Conservation (phyloP, 2,113 vertebrate species). For the Raja brachyura region DNA sequence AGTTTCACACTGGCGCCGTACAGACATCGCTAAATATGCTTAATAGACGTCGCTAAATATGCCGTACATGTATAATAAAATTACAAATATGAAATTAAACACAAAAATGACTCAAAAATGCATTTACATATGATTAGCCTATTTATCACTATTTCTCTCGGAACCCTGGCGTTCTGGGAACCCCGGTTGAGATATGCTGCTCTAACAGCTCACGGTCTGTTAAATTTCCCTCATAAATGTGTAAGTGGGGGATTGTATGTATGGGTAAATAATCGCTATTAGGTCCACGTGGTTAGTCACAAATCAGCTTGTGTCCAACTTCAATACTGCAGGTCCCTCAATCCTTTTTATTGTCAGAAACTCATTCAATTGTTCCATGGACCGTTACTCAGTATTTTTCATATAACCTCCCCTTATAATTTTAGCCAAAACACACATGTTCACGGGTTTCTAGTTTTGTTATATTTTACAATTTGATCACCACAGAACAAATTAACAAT, state of each 20-base stretch:
- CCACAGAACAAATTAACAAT: background rate
- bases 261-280: background rate
- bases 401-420: background rate
- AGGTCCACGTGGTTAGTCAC: background rate
- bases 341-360: background rate
- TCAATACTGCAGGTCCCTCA: background rate
- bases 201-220: background rate
- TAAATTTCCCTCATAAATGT: background rate
- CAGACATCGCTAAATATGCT: too few relatives aligned
- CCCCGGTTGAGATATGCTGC: too few relatives aligned
- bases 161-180: too few relatives aligned
- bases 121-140: too few relatives aligned
- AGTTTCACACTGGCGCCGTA: too few relatives aligned
- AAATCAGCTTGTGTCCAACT: background rate
- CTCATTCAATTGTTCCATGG: background rate
- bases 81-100: too few relatives aligned
- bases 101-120: too few relatives aligned
- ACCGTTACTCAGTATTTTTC: background rate
- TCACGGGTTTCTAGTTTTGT: background rate
- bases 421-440: background rate
- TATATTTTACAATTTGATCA: background rate
- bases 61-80: too few relatives aligned
- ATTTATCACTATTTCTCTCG: too few relatives aligned
- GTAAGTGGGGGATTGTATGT: background rate
- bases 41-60: too few relatives aligned